Percentiles rank a stretch among this genome's conserved stretches.
These are phyloP conservation scores for Frankliniella intonsa DNA, from an alignment of 2,888 invertebrate genomes.

Conservation along the genomic window DNA sequence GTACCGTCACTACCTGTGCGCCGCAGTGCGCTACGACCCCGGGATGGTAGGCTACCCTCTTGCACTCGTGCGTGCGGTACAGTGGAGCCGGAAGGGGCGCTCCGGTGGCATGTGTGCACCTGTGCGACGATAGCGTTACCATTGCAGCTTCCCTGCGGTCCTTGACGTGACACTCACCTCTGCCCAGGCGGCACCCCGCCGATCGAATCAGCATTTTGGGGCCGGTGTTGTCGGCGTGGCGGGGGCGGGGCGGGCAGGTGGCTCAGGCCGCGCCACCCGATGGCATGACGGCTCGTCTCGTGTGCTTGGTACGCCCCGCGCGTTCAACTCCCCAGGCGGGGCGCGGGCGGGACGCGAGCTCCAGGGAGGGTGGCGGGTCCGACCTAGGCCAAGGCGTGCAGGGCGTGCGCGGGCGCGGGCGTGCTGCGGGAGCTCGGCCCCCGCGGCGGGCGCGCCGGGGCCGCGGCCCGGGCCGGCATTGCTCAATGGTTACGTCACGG, in stretches of 20 bases:
- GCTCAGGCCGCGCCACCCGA: neutral
- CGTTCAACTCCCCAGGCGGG: neutral
- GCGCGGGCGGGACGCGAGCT: neutral
- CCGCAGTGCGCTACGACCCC: too few species aligned
- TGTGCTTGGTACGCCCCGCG: neutral
- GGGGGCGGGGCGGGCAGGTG: neutral
- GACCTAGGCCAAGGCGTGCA: neutral
- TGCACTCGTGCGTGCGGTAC: too few species aligned
- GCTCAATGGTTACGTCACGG: conserved; percentile 1
- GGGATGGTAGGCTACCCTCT: too few species aligned
- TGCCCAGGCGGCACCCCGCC: neutral
- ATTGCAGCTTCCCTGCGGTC: too few species aligned
- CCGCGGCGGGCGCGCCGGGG: neutral
- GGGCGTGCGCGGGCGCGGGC: neutral
- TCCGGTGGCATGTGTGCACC: too few species aligned
- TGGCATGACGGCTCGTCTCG: neutral
- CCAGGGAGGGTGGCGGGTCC: neutral
- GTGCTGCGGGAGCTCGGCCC: neutral
- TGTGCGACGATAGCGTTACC: too few species aligned
- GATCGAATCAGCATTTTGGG: neutral
- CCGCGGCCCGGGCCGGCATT: neutral
- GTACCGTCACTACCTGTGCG: too few species aligned
- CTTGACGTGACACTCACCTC: neutral
- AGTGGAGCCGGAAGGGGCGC: too few species aligned
- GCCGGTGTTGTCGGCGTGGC: neutral